Percentiles rank a stretch among this genome's conserved stretches.
Conservation (phyloP, 2,113 vertebrate genomes). For the Melanostigma gelatinosum region DNA sequence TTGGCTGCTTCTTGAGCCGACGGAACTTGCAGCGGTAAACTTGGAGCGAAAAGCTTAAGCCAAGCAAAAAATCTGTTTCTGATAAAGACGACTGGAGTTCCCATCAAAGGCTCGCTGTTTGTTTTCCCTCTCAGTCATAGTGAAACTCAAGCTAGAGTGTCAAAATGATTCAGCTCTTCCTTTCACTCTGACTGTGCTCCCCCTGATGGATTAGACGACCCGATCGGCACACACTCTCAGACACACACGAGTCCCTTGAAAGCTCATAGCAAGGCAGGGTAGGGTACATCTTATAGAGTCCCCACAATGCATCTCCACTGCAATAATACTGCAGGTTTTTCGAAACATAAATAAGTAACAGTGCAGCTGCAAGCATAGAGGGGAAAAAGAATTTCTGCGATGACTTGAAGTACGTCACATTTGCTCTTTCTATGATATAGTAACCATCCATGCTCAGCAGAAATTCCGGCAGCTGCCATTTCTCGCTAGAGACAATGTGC, state of each 20-base stretch:
- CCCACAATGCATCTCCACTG: constrained; percentile 13
- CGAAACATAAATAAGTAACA: background rate
- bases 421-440: constrained; percentile 7
- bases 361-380: background rate
- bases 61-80: constrained; percentile 5
- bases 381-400: background rate
- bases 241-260: constrained; percentile 8
- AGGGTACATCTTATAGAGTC: background rate
- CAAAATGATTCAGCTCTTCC: constrained; percentile 36
- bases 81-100: constrained; percentile 31
- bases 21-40: background rate
- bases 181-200: constrained; percentile 49
- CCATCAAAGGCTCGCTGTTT: constrained; percentile 9
- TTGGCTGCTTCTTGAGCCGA: background rate
- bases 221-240: background rate
- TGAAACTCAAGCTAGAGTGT: constrained; percentile 31
- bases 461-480: constrained; percentile 24
- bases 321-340: background rate
- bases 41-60: background rate
- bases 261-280: constrained; percentile 5
- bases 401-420: constrained; percentile 1
- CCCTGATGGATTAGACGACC: background rate
- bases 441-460: constrained; percentile 7
- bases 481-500: constrained; percentile 1
- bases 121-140: constrained; percentile 36